These are phyloP conservation scores for Forbesichthys agassizii DNA, from an alignment of 2,113 vertebrate genomes.

Conservation along the genomic window DNA sequence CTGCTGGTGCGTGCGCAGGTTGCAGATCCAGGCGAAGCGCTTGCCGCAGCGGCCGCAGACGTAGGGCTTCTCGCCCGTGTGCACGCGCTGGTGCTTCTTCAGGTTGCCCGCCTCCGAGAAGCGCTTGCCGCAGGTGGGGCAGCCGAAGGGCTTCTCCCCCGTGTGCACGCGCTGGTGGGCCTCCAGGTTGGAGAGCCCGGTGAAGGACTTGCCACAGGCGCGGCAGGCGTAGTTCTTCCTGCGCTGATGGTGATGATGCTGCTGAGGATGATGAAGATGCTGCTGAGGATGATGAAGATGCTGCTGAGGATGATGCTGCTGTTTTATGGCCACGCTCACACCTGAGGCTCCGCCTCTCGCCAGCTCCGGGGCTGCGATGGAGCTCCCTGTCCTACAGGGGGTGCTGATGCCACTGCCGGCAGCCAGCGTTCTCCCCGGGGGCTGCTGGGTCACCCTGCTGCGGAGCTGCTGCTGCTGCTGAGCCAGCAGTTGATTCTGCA, in stretches of 20 bases:
- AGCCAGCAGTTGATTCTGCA: constrained; percentile 26
- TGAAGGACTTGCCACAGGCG: constrained; percentile 70
- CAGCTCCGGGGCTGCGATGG: not conserved
- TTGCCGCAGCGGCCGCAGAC: constrained; percentile 68
- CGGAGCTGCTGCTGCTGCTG: constrained; percentile 18
- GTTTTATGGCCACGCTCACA: constrained; percentile 1
- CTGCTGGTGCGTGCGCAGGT: constrained; percentile 73
- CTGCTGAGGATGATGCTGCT: not conserved
- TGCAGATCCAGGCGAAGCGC: constrained; percentile 74
- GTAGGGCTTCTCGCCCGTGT: constrained; percentile 76
- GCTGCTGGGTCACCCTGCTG: not conserved
- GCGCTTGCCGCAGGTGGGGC: constrained; percentile 67
- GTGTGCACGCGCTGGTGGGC: constrained; percentile 74
- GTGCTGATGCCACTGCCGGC: not conserved
- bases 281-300: too few relatives aligned
- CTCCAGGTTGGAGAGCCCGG: constrained; percentile 69
- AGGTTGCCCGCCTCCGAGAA: constrained; percentile 76
- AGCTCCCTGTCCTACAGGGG: constrained; percentile 15
- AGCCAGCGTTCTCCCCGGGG: not conserved
- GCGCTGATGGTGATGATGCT: not conserved
- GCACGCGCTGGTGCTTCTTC: constrained; percentile 76
- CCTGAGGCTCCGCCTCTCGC: not conserved
- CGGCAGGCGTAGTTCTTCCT: constrained; percentile 61
- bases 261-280: not conserved
- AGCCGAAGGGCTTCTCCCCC: constrained; percentile 72